Base-by-base conservation (phyloP, 2,888 invertebrate species). In the Drosophila fungiperda region DNA sequence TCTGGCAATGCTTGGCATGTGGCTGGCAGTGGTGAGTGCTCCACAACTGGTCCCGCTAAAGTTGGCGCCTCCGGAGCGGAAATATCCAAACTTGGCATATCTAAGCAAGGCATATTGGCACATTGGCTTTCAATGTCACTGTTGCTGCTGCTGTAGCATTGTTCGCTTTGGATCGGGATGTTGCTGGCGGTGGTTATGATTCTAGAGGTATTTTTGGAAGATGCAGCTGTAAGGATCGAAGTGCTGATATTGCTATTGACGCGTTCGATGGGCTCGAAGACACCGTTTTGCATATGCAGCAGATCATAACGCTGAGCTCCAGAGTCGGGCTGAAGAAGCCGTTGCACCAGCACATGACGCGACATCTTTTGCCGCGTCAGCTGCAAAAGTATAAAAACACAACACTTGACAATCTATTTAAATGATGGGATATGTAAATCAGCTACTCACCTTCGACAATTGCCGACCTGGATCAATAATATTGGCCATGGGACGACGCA, bases 271-370 rank as follows among this genome's bases (percentile, higher is more conserved):
- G 89, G 85, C 54, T 83, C 79, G 33, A 86, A 83, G n/a, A 83
- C 76, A 9, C 89, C 89, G 53, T 89, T 89, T 54, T 90, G 90
- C 11, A 90, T 55, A 50, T 88, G 83, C 7, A 92, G 74, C 54
- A 91, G 74, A 69, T 92, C 92, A 49, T 90, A 91, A 0, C 87
- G 86, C 53, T 80, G 80, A 8, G 68, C 20, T n/a, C 58, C 66
- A 9, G 83, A 80, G 3, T 63, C 95, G 83, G 96, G 93, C 87
- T 96, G 32, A 0, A 86, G 72, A 32, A 87, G 94, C 8, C 97
- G 94, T 92, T 97, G 97, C 26, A 97, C 96, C 1, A 97, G 95
- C 6, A 97, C 95, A 87, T 95, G 95, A 0, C 92, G 91, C 7
- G 92, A 91, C 67, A 92, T 77, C 78, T 90, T 91, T 42, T 90